These are phyloP conservation scores for Glandiceps talaboti DNA, from an alignment of 53 echinoderm and acorn worm species.

Conservation along the genomic window DNA sequence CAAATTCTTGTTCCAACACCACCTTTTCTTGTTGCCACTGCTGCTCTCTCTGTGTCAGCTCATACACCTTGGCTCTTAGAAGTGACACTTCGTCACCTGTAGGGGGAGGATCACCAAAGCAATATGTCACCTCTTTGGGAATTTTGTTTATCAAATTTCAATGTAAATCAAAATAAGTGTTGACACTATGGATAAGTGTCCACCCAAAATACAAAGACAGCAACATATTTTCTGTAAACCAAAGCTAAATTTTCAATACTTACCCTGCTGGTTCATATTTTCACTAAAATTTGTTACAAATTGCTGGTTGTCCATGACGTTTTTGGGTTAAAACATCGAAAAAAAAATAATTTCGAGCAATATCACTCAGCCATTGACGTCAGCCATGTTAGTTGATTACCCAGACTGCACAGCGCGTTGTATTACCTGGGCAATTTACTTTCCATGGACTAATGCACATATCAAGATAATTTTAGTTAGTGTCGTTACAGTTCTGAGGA, in stretches of 20 bases:
- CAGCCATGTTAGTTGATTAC: not conserved
- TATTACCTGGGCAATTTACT: too few relatives aligned
- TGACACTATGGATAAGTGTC: too few relatives aligned
- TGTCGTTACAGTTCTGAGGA: too few relatives aligned
- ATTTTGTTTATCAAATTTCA: too few relatives aligned
- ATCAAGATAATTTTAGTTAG: too few relatives aligned
- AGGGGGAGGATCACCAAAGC: not conserved
- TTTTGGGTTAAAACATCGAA: not conserved
- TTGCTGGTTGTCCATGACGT: not conserved
- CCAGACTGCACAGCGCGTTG: not conserved
- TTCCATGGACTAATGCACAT: too few relatives aligned
- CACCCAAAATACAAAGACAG: too few relatives aligned
- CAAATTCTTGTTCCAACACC: conserved; percentile 79
- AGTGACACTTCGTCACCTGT: conserved; percentile 21
- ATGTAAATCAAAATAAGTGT: too few relatives aligned
- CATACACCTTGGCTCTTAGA: conserved; percentile 45
- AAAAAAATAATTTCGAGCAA: too few relatives aligned
- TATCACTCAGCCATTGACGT: not conserved
- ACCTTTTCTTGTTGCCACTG: conserved; percentile 62
- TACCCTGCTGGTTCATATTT: not conserved
- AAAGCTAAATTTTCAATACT: too few relatives aligned
- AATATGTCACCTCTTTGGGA: too few relatives aligned
- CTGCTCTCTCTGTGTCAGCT: conserved; percentile 54
- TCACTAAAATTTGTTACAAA: not conserved
- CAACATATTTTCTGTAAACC: too few relatives aligned